A percentile compares a stretch with the other conserved stretches of the same genome.
Conservation (phyloP, 2,888 invertebrate species). For the Cyclophora punctaria region DNA sequence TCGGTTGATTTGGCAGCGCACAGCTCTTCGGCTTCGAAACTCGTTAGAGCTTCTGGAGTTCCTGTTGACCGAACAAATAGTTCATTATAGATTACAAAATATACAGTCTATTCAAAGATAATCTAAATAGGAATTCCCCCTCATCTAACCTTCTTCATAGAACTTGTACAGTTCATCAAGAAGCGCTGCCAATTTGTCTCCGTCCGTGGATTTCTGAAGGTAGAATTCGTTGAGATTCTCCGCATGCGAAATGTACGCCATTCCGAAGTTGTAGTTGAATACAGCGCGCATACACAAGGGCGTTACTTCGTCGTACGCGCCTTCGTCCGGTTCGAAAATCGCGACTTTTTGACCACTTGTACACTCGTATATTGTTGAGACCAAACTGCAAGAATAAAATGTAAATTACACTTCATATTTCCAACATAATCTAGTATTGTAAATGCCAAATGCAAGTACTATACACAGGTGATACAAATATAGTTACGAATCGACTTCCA, state of each 20-base stretch:
- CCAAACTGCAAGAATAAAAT: slow-evolving; percentile 64
- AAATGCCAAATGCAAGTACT: no score
- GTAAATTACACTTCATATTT: no score
- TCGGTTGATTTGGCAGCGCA: slow-evolving; percentile 79
- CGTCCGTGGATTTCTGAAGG: slow-evolving; percentile 73
- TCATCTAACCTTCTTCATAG: slow-evolving; percentile 58
- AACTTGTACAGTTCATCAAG: slow-evolving; percentile 75
- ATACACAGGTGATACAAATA: no score
- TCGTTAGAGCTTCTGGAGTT: slow-evolving; percentile 48
- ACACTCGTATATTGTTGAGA: slow-evolving; percentile 78
- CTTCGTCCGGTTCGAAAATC: slow-evolving; percentile 70
- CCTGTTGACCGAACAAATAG: slow-evolving; percentile 28
- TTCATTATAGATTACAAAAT: no score
- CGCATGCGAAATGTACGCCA: slow-evolving; percentile 74
- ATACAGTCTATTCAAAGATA: neutral
- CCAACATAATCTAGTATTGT: no score
- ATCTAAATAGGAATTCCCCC: neutral
- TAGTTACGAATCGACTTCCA: no score
- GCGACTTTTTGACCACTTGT: slow-evolving; percentile 61
- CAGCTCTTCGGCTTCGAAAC: slow-evolving; percentile 64
- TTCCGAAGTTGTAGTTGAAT: slow-evolving; percentile 73
- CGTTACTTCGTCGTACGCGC: slow-evolving; percentile 63
- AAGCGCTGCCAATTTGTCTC: slow-evolving; percentile 64
- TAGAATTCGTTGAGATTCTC: slow-evolving; percentile 77
- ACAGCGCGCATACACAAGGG: slow-evolving; percentile 79